Evolutionary conservation across 2,797 vertebrate species (phyloP), one percentile per base, ranked within the genome.

Genomic region (Odontamblyopus lacepedii): DNA sequence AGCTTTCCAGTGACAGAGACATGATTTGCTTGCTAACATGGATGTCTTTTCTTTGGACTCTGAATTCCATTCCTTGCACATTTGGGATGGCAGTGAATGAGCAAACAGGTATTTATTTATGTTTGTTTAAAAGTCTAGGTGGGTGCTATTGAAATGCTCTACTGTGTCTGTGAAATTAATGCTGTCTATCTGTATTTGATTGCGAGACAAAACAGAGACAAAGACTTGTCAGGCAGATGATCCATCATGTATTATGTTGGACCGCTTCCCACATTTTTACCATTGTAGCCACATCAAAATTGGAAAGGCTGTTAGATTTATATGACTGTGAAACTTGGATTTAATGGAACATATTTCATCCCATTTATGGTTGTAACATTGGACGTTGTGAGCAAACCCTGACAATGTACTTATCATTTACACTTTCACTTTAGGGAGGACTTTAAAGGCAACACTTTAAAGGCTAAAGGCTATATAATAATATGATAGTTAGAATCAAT

Each of bases 31-130:
- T 83, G 79, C 89, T 93, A 84, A 92, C 88, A 89, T 96, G 93
- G 94, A 89, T 88, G 78, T 72, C 93, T 92, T 93, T 95, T 84
- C 85, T 96, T 85, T 96, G 94, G 94, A 88, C 91, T 81, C 80
- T 93, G 83, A 74, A 91, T 80, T 86, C 91, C 80, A 81, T 96
- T 88, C 94, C 92, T 81, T 80, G 88, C 83, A 89, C 91, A 71
- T 77, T 85, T 85, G 95, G 94, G 60, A 94, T 95, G 95, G 92
- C 92, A 35, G 89, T 96, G 82, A 94, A 87, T 76, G 95, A 97
- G 78, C 94, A 85, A 81, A 87, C 93, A 95, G 97, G 98, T 99
- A 96, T 75, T 88, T 99, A 95, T 75, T 88, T 86, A 69, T 76
- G 64, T 71, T 76, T 61, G 66, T 60, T 4, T 51, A 66, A 64